phyloP scores from a whole-genome alignment of 2,888 invertebrate species.

The Oscheius sp. region DNA sequence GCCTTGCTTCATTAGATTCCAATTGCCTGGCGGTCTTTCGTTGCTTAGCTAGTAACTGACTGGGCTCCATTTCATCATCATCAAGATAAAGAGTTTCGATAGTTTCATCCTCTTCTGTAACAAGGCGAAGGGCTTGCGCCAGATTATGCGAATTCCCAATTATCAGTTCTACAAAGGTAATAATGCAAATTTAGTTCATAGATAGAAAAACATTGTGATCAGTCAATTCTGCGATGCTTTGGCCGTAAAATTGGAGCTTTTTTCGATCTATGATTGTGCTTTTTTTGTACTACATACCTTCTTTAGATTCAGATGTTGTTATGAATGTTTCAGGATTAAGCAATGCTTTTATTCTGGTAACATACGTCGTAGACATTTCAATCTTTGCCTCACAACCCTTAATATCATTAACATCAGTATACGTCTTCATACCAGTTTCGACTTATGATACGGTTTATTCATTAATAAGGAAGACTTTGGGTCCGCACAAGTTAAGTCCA shows the following conservation, averaged over 20 bases:
- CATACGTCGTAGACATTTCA: conserved; percentile 2
- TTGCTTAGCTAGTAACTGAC: neutral
- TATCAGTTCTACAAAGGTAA: conserved; percentile 1
- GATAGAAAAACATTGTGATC: neutral
- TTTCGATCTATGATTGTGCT: too few species aligned
- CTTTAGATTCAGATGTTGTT: neutral
- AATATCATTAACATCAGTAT: too few species aligned
- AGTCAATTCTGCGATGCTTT: neutral
- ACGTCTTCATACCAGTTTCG: too few species aligned
- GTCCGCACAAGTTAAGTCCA: neutral
- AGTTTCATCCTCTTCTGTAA: conserved; percentile 16
- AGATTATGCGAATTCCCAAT: conserved; percentile 17
- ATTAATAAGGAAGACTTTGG: neutral
- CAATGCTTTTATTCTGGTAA: neutral
- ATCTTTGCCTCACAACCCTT: neutral
- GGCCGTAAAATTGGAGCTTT: too few species aligned
- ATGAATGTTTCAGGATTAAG: neutral
- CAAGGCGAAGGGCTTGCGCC: conserved; percentile 22
- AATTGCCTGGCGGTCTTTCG: conserved; percentile 37
- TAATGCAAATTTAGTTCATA: neutral
- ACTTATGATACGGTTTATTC: neutral
- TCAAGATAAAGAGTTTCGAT: neutral
- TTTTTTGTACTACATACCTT: too few species aligned
- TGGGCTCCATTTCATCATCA: conserved; percentile 8
- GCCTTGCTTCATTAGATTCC: conserved; percentile 37